Evolutionary conservation across 1,140 invertebrate species (phyloP).

Genomic region (Drosophila pseudoananassae): DNA sequence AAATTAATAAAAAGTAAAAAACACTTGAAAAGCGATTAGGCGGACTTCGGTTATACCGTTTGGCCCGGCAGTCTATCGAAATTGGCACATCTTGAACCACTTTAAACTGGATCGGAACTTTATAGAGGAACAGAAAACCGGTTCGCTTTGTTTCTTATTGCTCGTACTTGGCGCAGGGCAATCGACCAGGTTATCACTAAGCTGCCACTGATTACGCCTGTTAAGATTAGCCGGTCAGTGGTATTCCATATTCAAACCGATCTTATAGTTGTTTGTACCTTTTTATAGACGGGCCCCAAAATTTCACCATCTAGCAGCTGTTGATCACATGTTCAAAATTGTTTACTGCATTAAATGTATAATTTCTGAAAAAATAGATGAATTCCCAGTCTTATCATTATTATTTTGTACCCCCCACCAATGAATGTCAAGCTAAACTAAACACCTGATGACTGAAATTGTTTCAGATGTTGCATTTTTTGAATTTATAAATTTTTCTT

Average conservation of each 20-base stretch:
- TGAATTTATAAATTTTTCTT: background rate
- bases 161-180: slow-evolving; percentile 44
- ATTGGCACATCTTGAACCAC: slow-evolving; percentile 64
- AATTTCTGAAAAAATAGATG: background rate
- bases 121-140: slow-evolving; percentile 46
- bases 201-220: slow-evolving; percentile 21
- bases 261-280: slow-evolving; percentile 3
- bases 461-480: background rate
- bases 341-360: slow-evolving; percentile 16
- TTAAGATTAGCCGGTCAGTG: background rate
- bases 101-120: slow-evolving; percentile 56
- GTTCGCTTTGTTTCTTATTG: slow-evolving; percentile 33
- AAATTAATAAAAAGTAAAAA: slow-evolving; percentile 1
- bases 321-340: slow-evolving; percentile 41
- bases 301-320: slow-evolving; percentile 38
- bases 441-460: background rate
- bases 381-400: slow-evolving; percentile 9
- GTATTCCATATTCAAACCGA: slow-evolving; percentile 10
- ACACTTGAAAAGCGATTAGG: slow-evolving; percentile 26
- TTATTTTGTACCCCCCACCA: slow-evolving; percentile 7
- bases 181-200: slow-evolving; percentile 50
- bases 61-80: slow-evolving; percentile 58
- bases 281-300: slow-evolving; percentile 31
- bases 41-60: slow-evolving; percentile 25
- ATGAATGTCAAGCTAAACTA: slow-evolving; percentile 1